Evolutionary conservation across 2,888 invertebrate genomes (phyloP).

Genomic region (Noctua janthina): DNA sequence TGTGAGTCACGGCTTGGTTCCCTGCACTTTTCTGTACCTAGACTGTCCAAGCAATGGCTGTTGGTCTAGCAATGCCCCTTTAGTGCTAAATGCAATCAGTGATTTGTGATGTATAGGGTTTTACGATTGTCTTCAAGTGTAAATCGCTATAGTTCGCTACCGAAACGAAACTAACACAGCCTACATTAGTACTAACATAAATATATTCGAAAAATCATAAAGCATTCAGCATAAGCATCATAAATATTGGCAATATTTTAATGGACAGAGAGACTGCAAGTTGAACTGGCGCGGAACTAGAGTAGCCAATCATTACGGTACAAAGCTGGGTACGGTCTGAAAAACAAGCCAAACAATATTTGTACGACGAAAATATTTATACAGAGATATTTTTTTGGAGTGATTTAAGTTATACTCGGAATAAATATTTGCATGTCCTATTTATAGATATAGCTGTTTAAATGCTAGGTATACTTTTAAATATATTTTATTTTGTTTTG

Average conservation of each 20-base stretch:
- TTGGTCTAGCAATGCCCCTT: background rate
- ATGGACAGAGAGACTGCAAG: conserved; percentile 28
- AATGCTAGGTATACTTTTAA: background rate
- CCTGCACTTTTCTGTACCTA: no score
- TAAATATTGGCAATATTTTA: conserved; percentile 52
- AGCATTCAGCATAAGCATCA: conserved; percentile 5
- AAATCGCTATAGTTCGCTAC: background rate
- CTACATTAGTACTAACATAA: background rate
- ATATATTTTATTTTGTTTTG: background rate
- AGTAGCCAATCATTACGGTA: conserved; percentile 51
- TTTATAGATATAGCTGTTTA: background rate
- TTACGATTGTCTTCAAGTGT: background rate
- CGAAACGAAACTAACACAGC: background rate
- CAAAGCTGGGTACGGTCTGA: conserved; percentile 18
- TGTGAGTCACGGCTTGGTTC: no score
- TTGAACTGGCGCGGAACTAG: conserved; percentile 33
- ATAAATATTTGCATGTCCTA: background rate
- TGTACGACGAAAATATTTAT: background rate
- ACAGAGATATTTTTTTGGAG: background rate
- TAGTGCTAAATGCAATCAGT: background rate
- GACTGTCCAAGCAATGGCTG: background rate
- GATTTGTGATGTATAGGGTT: background rate
- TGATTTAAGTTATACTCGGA: background rate
- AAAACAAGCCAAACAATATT: background rate
- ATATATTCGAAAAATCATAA: background rate